A percentile compares a stretch with the other conserved stretches of the same genome.
Conservation (phyloP, 2,888 invertebrate genomes). For the Chesias legatella region DNA sequence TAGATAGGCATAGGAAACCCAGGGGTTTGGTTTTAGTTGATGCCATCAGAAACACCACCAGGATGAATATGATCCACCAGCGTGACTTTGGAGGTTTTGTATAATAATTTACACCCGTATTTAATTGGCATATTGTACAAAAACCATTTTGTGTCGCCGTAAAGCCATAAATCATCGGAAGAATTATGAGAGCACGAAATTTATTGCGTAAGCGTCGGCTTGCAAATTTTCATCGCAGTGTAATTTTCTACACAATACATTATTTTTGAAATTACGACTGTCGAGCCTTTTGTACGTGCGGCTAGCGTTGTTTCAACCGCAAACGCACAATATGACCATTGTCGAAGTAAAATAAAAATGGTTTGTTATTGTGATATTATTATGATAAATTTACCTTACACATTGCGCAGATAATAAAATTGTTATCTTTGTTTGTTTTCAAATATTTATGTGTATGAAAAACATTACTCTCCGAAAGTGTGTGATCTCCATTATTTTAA, state of each 20-base stretch:
- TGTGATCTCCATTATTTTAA: not conserved
- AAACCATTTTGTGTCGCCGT: constrained; percentile 50
- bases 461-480: too few relatives aligned
- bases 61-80: too few relatives aligned
- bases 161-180: constrained; percentile 64
- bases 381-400: too few relatives aligned
- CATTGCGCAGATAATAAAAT: too few relatives aligned
- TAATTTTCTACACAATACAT: constrained; percentile 60
- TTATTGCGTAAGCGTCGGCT: constrained; percentile 67
- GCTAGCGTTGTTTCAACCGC: not conserved
- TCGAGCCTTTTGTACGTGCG: constrained; percentile 6
- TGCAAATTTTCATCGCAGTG: constrained; percentile 66
- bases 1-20: too few relatives aligned
- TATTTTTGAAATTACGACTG: constrained; percentile 42
- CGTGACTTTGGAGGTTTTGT: constrained; percentile 17
- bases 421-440: too few relatives aligned
- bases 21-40: too few relatives aligned
- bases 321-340: not conserved
- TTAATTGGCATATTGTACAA: constrained; percentile 60
- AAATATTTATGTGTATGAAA: too few relatives aligned
- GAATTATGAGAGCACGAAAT: constrained; percentile 72
- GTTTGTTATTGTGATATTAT: too few relatives aligned
- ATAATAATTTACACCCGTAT: constrained; percentile 35
- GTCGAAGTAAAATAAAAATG: not conserved
- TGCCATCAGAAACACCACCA: too few relatives aligned